A percentile compares a stretch with the other conserved stretches of the same genome.
phyloP scores from a whole-genome alignment of 2,888 invertebrate genomes.

The Tromatobia lineatoria region DNA sequence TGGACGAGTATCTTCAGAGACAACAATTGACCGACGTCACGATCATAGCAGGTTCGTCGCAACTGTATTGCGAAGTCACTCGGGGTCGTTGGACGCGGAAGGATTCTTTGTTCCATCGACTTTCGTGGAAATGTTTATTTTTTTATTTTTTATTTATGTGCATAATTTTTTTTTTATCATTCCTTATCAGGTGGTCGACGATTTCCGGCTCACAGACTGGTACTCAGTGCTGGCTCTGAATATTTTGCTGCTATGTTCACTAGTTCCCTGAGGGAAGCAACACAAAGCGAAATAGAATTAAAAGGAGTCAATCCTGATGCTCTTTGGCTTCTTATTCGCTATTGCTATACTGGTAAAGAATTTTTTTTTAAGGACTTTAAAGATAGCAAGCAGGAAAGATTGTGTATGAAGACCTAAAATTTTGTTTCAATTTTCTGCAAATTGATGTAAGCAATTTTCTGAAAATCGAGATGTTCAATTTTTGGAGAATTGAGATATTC shows the following conservation, averaged over 20 bases:
- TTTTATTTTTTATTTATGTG: conserved; percentile 21
- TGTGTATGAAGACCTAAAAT: background rate
- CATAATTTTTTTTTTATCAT: conserved; percentile 31
- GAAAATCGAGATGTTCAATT: no score
- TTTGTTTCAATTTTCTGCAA: no score
- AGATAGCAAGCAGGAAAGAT: conserved; percentile 70
- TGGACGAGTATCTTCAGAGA: conserved; percentile 93
- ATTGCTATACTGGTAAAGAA: conserved; percentile 94
- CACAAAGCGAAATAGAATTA: conserved; percentile 93
- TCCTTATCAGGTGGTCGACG: conserved; percentile 85
- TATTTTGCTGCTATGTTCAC: conserved; percentile 99
- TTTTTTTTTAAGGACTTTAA: background rate
- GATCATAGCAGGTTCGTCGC: conserved; percentile 91
- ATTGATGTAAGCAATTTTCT: no score
- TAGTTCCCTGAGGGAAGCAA: conserved; percentile 93
- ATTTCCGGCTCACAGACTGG: conserved; percentile 94
- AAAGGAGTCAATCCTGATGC: conserved; percentile 95
- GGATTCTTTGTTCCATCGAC: conserved; percentile 30
- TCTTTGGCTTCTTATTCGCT: conserved; percentile 93
- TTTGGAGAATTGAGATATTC: no score
- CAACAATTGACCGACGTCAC: conserved; percentile 95
- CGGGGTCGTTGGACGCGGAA: conserved; percentile 23
- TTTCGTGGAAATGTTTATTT: conserved; percentile 1
- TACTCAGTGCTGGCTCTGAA: conserved; percentile 96
- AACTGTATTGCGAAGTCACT: conserved; percentile 73